Conservation (phyloP, 2,797 vertebrate genomes). For the Euthynnus affinis region DNA sequence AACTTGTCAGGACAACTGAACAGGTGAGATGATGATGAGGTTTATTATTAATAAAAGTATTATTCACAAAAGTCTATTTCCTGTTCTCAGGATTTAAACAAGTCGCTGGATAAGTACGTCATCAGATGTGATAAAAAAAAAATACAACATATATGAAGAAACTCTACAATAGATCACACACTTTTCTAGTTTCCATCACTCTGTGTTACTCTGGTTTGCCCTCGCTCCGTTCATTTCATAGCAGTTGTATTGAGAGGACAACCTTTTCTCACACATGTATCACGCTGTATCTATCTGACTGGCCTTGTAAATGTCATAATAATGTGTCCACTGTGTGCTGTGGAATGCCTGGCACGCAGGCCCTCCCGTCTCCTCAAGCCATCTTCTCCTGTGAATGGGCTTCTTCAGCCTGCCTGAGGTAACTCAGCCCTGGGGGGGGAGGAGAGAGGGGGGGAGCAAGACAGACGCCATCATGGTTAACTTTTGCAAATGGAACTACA, state of each 20-base stretch:
- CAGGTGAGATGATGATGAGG: background rate
- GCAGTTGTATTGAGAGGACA: conserved; percentile 52
- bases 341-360: conserved; percentile 84
- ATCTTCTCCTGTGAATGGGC: conserved; percentile 80
- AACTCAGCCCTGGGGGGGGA: conserved; percentile 38
- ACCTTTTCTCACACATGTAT: conserved; percentile 72
- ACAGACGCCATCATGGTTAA: conserved; percentile 47
- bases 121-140: conserved; percentile 1
- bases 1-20: background rate
- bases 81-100: background rate
- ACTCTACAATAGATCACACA: background rate
- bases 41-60: background rate
- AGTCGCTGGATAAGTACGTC: background rate
- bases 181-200: background rate
- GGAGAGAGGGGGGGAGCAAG: background rate
- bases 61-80: background rate
- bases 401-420: conserved; percentile 77
- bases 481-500: conserved; percentile 55
- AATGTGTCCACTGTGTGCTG: conserved; percentile 85
- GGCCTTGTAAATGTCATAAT: conserved; percentile 85
- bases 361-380: conserved; percentile 75
- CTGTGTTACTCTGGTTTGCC: conserved; percentile 19
- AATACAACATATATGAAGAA: background rate
- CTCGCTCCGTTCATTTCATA: conserved; percentile 19
- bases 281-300: conserved; percentile 72